Evolutionary conservation across 2,888 invertebrate genomes (phyloP).

Genomic region (Protula sp.): DNA sequence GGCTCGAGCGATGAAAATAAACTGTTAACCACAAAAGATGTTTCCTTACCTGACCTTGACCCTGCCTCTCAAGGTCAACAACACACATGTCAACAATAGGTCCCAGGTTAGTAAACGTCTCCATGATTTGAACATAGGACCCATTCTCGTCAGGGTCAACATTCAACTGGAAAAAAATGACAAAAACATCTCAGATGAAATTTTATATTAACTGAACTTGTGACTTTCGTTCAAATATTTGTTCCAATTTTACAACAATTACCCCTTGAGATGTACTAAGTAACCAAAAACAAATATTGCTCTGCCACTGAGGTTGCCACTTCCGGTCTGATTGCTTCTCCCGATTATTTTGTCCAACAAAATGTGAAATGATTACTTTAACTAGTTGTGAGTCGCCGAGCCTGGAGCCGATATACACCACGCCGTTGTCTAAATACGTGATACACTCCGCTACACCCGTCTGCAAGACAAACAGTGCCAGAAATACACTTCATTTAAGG

Average conservation of each 20-base stretch:
- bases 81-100: conserved; percentile 98
- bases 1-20: no score
- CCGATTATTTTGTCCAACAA: no score
- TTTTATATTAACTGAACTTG: no score
- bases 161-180: conserved; percentile 62
- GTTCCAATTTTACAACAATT: no score
- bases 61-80: conserved; percentile 87
- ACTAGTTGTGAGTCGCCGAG: conserved; percentile 95
- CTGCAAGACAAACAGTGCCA: conserved; percentile 42
- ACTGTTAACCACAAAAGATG: no score
- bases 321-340: no score
- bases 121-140: conserved; percentile 89
- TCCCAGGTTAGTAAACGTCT: conserved; percentile 92
- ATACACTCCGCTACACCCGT: conserved; percentile 86
- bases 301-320: no score
- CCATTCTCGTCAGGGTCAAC: conserved; percentile 75
- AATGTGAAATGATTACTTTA: conserved; percentile 35
- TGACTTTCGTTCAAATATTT: no score
- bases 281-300: no score
- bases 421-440: conserved; percentile 96
- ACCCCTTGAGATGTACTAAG: no score
- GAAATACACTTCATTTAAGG: not conserved
- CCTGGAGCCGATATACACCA: conserved; percentile 87
- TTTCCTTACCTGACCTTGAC: conserved; percentile 76
- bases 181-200: no score